These are phyloP conservation scores for Cyclophora albipunctata DNA, from an alignment of 2,888 invertebrate genomes.

Conservation along the genomic window DNA sequence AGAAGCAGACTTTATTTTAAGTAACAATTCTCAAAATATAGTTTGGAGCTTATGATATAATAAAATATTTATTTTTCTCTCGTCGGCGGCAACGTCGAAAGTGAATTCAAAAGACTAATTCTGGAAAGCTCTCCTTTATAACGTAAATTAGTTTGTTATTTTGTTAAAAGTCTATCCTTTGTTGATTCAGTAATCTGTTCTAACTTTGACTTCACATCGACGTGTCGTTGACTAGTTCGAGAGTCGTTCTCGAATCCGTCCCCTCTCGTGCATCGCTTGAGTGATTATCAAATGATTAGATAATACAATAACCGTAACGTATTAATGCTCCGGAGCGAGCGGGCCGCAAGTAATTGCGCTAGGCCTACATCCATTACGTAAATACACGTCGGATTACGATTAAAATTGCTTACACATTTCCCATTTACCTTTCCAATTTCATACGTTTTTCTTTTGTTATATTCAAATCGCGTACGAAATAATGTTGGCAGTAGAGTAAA, in stretches of 20 bases:
- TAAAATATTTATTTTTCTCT: conserved; percentile 17
- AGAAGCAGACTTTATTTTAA: not conserved
- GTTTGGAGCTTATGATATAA: conserved; percentile 1
- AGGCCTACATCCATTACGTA: not conserved
- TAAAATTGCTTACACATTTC: not conserved
- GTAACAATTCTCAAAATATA: not conserved
- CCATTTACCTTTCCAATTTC: conserved; percentile 5
- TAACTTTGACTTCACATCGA: not conserved
- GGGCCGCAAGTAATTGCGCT: not conserved
- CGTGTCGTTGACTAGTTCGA: not conserved
- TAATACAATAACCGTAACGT: not conserved
- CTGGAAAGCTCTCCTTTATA: conserved; percentile 22
- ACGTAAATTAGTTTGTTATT: conserved; percentile 20
- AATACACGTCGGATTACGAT: not conserved
- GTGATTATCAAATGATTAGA: not conserved
- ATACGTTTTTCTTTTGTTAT: conserved; percentile 4
- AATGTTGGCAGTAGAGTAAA: conserved; percentile 11
- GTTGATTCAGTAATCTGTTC: not conserved
- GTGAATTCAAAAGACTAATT: conserved; percentile 19
- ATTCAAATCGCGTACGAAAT: conserved; percentile 4
- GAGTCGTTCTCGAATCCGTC: not conserved
- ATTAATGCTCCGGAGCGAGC: not conserved
- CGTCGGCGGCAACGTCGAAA: conserved; percentile 10
- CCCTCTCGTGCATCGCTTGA: not conserved
- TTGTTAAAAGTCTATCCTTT: not conserved